These are phyloP conservation scores for Atethmia centrago DNA, from an alignment of 2,888 invertebrate genomes.

Conservation along the genomic window DNA sequence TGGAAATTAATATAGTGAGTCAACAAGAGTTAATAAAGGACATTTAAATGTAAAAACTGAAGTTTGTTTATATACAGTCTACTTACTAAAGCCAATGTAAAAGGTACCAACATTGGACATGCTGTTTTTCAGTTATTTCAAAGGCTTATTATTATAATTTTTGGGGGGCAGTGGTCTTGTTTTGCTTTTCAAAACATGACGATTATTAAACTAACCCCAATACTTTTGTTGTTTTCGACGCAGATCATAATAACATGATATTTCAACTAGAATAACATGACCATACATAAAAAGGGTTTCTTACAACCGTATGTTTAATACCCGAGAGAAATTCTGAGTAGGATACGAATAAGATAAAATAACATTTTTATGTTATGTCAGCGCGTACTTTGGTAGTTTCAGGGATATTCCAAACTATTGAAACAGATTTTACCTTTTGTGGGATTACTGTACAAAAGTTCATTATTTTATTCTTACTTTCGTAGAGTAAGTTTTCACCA, in stretches of 20 bases:
- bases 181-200: background rate
- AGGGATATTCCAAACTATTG: background rate
- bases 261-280: conserved; percentile 16
- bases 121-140: background rate
- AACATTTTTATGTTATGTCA: conserved; percentile 2
- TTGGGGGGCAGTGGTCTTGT: background rate
- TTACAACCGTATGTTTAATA: conserved; percentile 14
- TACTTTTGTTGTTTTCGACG: background rate
- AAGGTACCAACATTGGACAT: background rate
- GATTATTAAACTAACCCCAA: background rate
- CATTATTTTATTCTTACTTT: background rate
- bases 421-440: conserved; percentile 21
- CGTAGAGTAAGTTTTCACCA: background rate
- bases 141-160: no score
- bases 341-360: conserved; percentile 5
- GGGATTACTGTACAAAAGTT: conserved; percentile 12
- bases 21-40: background rate
- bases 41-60: background rate
- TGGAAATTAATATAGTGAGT: background rate
- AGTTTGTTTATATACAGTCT: background rate
- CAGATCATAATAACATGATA: background rate
- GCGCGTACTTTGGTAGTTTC: background rate
- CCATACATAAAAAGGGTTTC: conserved; percentile 16
- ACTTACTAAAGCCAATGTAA: background rate
- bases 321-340: conserved; percentile 21